Evolutionary conservation across 2,113 vertebrate genomes (phyloP), one percentile per base, ranked within the genome.

Genomic region (Lepus americanus): DNA sequence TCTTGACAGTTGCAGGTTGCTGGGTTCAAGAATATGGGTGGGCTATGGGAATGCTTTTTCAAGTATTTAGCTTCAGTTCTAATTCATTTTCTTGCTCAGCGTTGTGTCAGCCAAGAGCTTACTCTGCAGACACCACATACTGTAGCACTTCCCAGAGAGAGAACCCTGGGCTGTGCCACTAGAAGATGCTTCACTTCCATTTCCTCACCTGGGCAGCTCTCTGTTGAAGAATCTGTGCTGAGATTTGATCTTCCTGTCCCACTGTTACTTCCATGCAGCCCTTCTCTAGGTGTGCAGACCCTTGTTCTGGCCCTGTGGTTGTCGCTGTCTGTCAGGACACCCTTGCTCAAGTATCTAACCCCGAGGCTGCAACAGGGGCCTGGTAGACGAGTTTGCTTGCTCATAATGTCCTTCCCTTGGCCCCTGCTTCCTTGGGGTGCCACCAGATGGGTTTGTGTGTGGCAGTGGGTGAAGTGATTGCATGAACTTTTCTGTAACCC

Each of bases 381-480:
- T 80, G 23, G 31, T 44, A 23, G 39, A 80, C n/a, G 66, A 9
- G n/a, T 82, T 66, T 29, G 86, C 84, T 87, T 87, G 79, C 90
- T 88, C 49, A 22, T 61, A 14, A 5, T 33, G 61, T 69, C 77
- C 92, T 92, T 66, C 74, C 81, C 66, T 19, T 8, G 76, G 73
- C 44, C 2, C 90, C 94, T 95, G 53, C 78, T 61, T 81, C 79
- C 29, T 19, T 33, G 80, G 29, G 36, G 74, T 90, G 89, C 86
- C 49, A 0, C 69, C 22, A 27, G n/a, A 49, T 61, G 91, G 70
- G 22, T 87, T 39, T 92, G 82, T 49, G 84, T 74, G 91, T 94
- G 93, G 95, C 90, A 72, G 73, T 90, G 87, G 89, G 69, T 82
- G 39, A 55, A 88, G 66, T 85, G 94, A 95, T 64, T 76, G 94